Conservation (phyloP, 64 coral and sea anemone genomes). For the Exaiptasia diaphana region DNA sequence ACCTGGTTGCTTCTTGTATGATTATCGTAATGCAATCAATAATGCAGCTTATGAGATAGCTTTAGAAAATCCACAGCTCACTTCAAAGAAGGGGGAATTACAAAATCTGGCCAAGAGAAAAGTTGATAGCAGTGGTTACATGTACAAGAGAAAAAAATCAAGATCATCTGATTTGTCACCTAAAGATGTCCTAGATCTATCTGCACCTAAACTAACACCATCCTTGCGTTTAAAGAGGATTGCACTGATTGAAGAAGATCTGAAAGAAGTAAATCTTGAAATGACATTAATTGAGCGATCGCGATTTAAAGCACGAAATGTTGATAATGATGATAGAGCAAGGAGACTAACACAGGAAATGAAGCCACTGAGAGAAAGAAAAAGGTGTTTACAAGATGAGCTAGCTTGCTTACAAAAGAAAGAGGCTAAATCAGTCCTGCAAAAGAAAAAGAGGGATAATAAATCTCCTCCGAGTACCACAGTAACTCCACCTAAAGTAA, state of each 20-base stretch:
- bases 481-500: background rate
- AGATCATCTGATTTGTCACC: background rate
- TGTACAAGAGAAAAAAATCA: constrained; percentile 53
- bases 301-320: constrained; percentile 12
- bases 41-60: constrained; percentile 8
- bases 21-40: constrained; percentile 5
- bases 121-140: constrained; percentile 38
- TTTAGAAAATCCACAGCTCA: constrained; percentile 8
- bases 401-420: constrained; percentile 26
- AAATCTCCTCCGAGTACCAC: background rate
- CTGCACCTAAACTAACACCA: background rate
- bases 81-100: constrained; percentile 7
- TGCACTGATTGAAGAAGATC: constrained; percentile 12
- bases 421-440: background rate
- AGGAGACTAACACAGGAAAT: constrained; percentile 18
- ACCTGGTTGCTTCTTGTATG: constrained; percentile 26
- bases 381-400: constrained; percentile 24
- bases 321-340: constrained; percentile 30
- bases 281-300: constrained; percentile 5
- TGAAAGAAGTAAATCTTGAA: constrained; percentile 40
- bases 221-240: constrained; percentile 7
- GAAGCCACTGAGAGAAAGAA: constrained; percentile 14
- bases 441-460: constrained; percentile 17
- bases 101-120: constrained; percentile 13
- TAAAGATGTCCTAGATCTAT: background rate